phyloP scores from a whole-genome alignment of 1,140 invertebrate genomes.

The Chrysomallon squamiferum region DNA sequence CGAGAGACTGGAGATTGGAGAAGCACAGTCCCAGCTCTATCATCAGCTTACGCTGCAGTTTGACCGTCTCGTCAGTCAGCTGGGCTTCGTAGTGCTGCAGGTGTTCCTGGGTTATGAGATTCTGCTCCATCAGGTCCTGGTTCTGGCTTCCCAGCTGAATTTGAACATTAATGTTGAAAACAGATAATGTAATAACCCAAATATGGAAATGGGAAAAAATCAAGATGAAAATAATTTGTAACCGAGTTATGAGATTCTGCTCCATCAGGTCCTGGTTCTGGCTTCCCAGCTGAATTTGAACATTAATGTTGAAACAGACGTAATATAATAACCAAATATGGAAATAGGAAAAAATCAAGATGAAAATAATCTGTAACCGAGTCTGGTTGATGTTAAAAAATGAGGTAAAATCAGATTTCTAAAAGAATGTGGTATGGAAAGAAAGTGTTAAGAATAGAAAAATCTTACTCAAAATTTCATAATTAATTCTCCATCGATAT shows the following conservation, averaged over 20 bases:
- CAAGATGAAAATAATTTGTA: slow-evolving; percentile 26
- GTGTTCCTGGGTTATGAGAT: slow-evolving; percentile 44
- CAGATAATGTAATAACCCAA: no score
- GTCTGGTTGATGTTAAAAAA: neutral
- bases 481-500: no score
- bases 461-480: no score
- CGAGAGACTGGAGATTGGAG: slow-evolving; percentile 53
- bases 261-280: slow-evolving; percentile 57
- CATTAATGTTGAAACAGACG: neutral
- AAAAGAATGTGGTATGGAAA: no score
- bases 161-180: slow-evolving; percentile 3
- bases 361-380: slow-evolving; percentile 31
- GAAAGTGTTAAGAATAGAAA: no score
- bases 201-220: no score
- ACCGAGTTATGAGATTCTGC: slow-evolving; percentile 42
- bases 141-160: slow-evolving; percentile 46
- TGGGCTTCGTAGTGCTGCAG: slow-evolving; percentile 41
- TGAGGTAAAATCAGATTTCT: neutral
- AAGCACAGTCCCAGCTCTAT: slow-evolving; percentile 52
- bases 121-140: slow-evolving; percentile 55
- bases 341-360: no score
- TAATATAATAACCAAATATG: no score
- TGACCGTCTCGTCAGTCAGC: slow-evolving; percentile 31
- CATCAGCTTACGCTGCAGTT: slow-evolving; percentile 45
- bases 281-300: slow-evolving; percentile 41